A percentile compares a stretch with the other conserved stretches of the same genome.
These are phyloP conservation scores for Euzetes globulus DNA, from an alignment of 2,888 invertebrate genomes.

Conservation along the genomic window DNA sequence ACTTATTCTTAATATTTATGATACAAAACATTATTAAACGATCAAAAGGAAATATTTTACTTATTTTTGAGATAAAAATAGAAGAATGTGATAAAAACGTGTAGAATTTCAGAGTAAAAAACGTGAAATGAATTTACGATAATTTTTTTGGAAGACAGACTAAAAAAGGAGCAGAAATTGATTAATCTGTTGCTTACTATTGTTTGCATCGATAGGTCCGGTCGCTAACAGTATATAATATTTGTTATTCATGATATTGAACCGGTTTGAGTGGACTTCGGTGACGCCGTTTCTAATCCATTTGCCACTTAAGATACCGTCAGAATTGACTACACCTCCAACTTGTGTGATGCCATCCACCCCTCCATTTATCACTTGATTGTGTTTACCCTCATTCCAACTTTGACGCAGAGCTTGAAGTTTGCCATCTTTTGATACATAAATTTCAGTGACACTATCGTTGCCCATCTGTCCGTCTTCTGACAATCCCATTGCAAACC, in stretches of 20 bases:
- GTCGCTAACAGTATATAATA: conserved; percentile 3
- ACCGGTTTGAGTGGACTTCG: background rate
- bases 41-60: background rate
- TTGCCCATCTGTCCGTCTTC: background rate
- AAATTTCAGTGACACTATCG: background rate
- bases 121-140: too few species aligned
- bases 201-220: background rate
- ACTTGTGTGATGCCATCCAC: conserved; percentile 3
- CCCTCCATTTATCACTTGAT: background rate
- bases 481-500: conserved; percentile 20
- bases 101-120: background rate
- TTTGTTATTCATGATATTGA: conserved; percentile 1
- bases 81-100: background rate
- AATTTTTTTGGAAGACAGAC: background rate
- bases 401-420: background rate
- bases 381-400: background rate
- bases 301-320: background rate
- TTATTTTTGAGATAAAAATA: too few species aligned
- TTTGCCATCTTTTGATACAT: background rate
- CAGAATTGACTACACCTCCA: background rate
- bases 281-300: background rate
- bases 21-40: too few species aligned
- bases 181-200: background rate
- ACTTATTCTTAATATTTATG: background rate
- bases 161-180: background rate